phyloP scores from a whole-genome alignment of 1,140 invertebrate species.

The Teleogryllus occipitalis region DNA sequence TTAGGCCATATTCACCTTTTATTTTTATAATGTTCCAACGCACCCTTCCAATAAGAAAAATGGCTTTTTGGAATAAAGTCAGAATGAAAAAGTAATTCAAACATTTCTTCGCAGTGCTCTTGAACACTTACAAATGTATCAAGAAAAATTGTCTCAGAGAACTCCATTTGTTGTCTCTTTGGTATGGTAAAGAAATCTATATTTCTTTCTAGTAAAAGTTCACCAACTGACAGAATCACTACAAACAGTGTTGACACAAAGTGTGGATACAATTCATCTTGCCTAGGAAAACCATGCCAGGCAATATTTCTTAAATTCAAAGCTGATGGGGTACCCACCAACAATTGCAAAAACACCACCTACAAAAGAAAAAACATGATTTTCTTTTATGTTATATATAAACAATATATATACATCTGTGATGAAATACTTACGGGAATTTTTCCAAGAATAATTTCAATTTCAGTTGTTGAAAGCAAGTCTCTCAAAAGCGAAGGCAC shows the following conservation, averaged over 20 bases:
- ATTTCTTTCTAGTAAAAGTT: conserved; percentile 12
- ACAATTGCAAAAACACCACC: conserved; percentile 22
- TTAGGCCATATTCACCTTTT: conserved; percentile 6
- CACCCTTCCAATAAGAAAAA: not conserved
- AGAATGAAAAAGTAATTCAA: not conserved
- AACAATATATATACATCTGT: not conserved
- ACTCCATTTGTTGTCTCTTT: not conserved
- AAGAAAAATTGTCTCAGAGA: not conserved
- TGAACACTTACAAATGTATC: not conserved
- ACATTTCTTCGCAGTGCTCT: not conserved
- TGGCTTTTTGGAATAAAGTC: not conserved
- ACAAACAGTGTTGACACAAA: conserved; percentile 19
- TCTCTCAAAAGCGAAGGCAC: conserved; percentile 19
- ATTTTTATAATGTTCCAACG: conserved; percentile 14
- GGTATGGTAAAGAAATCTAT: conserved; percentile 8
- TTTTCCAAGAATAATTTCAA: conserved; percentile 8
- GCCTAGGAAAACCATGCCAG: conserved; percentile 24
- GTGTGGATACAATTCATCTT: conserved; percentile 19
- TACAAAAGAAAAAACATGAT: not conserved
- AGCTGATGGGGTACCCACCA: conserved; percentile 21
- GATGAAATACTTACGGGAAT: conserved; percentile 16
- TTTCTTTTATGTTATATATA: not conserved
- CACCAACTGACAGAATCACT: conserved; percentile 21
- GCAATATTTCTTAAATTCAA: conserved; percentile 23
- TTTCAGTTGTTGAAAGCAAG: conserved; percentile 16